Evolutionary conservation across 2,888 invertebrate species (phyloP), one percentile per base, ranked within the genome.

Genomic region (Globia sparganii): DNA sequence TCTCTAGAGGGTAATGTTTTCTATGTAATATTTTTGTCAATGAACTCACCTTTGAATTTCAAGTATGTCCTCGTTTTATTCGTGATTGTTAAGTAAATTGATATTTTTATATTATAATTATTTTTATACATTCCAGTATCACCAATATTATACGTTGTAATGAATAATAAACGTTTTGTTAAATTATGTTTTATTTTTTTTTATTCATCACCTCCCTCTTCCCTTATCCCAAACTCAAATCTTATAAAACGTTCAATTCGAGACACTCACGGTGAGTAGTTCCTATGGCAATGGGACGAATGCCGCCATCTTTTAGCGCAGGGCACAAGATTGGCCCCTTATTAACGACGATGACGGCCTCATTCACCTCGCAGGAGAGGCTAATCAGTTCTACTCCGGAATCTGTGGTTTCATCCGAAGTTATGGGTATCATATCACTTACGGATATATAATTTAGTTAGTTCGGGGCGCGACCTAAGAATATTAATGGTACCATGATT

Each of bases 131-230:
- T 71, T 82, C 70, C 80, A 61, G 59, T 79, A 70, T 65, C n/a
- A n/a, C n/a, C n/a, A n/a, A n/a, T n/a, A n/a, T n/a, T n/a, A n/a
- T n/a, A n/a, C 65, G 21, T 64, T 82, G 64, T 71, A 74, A 59
- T 58, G 34, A 67, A n/a, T 61, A 78, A 78, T 84, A 82, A 82
- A 82, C 13, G 68, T 65, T 65, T 59, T 64, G 75, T 75, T 80
- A 65, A 34, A 67, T 58, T n/a, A 56, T 49, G n/a, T 31, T 62
- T 8, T 31, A 4, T 76, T 59, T 68, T 15, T 43, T 67, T 75
- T 40, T 2, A n/a, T 37, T 9, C 9, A 37, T 66, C 2, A 8
- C 15, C 28, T 15, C 5, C 25, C 31, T 61, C 15, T 8, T 34
- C 25, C 15, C 15, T n/a, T 21, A n/a, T 37, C 9, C 9, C n/a